Percentiles rank a stretch among this genome's conserved stretches.
Conservation (phyloP, 2,797 vertebrate genomes). For the Cephalopachus bancanus region DNA sequence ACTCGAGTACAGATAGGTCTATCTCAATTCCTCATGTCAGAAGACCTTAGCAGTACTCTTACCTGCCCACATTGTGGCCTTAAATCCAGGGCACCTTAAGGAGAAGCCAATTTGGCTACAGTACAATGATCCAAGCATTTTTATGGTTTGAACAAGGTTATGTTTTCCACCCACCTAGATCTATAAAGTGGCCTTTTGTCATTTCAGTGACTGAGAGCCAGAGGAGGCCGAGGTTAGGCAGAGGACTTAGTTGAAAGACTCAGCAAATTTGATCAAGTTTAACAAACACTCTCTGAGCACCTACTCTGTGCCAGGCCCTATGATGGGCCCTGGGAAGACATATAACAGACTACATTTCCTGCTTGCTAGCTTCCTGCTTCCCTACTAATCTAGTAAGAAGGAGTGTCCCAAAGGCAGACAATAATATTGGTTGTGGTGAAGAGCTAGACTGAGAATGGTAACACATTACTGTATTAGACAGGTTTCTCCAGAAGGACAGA, state of each 20-base stretch:
- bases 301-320: background rate
- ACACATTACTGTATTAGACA: background rate
- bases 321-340: background rate
- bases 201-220: background rate
- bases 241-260: background rate
- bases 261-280: background rate
- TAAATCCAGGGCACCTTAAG: background rate
- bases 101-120: background rate
- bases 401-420: background rate
- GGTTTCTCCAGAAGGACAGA: no score
- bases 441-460: background rate
- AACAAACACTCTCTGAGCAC: background rate
- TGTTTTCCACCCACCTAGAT: constrained; percentile 31
- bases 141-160: constrained; percentile 1
- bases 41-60: background rate
- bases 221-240: background rate
- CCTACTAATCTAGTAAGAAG: background rate
- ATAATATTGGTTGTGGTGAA: background rate
- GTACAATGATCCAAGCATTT: constrained; percentile 9
- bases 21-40: background rate
- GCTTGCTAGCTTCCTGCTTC: background rate
- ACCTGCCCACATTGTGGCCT: background rate
- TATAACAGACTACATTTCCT: background rate
- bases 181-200: constrained; percentile 14
- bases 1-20: background rate